Evolutionary conservation across 2,113 vertebrate genomes (phyloP).

Genomic region (Corapipo altera): DNA sequence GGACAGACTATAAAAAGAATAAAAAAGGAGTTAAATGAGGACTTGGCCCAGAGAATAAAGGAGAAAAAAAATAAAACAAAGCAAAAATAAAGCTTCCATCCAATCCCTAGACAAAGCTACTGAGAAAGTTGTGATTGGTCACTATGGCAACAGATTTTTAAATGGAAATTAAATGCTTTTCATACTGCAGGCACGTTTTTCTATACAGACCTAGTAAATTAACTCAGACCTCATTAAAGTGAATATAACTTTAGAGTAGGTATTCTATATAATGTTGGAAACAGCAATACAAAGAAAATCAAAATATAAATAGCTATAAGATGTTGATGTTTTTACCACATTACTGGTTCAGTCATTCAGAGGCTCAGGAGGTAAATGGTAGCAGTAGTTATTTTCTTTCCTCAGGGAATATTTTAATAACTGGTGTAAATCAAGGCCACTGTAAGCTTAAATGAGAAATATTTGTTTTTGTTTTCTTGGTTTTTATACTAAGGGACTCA

Average conservation of each 20-base stretch:
- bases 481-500: neutral
- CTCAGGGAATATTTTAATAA: slow-evolving; percentile 7
- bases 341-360: neutral
- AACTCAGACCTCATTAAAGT: neutral
- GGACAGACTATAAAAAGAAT: neutral
- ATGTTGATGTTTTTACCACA: neutral
- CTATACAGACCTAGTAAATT: neutral
- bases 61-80: neutral
- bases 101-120: slow-evolving; percentile 23
- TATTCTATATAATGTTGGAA: neutral
- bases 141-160: slow-evolving; percentile 60
- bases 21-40: slow-evolving; percentile 1
- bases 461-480: slow-evolving; percentile 7
- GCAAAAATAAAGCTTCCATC: neutral
- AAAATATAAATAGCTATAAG: neutral
- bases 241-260: neutral
- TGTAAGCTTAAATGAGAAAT: neutral
- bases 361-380: neutral
- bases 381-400: slow-evolving; percentile 9
- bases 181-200: neutral
- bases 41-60: neutral
- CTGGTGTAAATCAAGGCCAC: neutral
- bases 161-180: slow-evolving; percentile 48
- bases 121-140: slow-evolving; percentile 40
- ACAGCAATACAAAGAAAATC: neutral